These are phyloP conservation scores for Callimorpha dominula DNA, from an alignment of 2,888 invertebrate species.

Conservation along the genomic window DNA sequence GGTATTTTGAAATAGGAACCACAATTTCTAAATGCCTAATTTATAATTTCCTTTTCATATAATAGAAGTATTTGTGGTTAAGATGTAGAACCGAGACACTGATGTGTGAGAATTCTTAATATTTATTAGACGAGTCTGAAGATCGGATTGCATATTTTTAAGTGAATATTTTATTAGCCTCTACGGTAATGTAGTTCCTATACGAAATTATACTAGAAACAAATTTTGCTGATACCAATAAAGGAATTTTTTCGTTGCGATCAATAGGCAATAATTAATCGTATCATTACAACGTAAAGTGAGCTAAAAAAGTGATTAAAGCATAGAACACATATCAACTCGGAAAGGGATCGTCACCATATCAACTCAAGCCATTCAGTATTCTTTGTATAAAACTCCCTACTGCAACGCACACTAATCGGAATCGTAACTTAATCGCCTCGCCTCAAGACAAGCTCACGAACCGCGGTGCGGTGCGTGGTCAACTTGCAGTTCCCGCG, in stretches of 20 bases:
- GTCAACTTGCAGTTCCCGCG: too few species aligned
- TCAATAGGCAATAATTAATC: neutral
- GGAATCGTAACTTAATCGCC: too few species aligned
- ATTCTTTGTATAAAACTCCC: too few species aligned
- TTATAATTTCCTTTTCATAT: neutral
- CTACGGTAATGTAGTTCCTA: neutral
- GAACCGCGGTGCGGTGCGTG: too few species aligned
- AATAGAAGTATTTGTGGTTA: neutral
- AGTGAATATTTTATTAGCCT: neutral
- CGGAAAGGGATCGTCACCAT: too few species aligned
- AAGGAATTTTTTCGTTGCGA: too few species aligned
- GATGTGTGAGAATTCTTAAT: too few species aligned
- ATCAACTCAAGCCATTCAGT: too few species aligned
- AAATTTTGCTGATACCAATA: neutral
- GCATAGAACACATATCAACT: too few species aligned
- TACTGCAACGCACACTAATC: too few species aligned
- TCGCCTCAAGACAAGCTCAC: too few species aligned
- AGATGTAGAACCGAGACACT: neutral
- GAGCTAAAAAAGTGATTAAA: too few species aligned
- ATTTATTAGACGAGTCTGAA: neutral
- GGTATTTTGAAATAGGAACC: neutral
- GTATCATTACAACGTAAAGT: neutral
- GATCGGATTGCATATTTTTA: neutral
- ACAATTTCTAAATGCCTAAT: neutral
- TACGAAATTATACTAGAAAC: neutral